Percentiles rank a stretch among this genome's conserved stretches.
These are phyloP conservation scores for Ariopsis seemanni DNA, from an alignment of 2,113 vertebrate species.

Conservation along the genomic window DNA sequence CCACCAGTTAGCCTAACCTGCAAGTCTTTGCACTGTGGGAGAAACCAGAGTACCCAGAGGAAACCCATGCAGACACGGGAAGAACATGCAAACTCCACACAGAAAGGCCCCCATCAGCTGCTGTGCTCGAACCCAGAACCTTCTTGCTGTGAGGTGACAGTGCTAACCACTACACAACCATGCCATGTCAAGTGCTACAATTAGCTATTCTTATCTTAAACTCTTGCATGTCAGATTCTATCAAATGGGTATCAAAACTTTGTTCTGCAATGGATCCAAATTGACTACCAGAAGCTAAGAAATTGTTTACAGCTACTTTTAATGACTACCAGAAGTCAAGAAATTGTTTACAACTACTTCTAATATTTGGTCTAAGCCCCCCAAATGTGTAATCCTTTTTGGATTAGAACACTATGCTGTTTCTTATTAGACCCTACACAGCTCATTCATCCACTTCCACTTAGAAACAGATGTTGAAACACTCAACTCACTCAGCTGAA, in stretches of 20 bases:
- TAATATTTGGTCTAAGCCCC: background rate
- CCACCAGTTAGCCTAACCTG: too few species aligned
- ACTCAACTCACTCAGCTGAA: constrained; percentile 58
- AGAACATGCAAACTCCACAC: too few species aligned
- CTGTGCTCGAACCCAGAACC: too few species aligned
- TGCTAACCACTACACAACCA: too few species aligned
- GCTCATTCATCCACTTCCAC: constrained; percentile 57
- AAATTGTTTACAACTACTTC: constrained; percentile 56
- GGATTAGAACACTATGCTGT: constrained; percentile 66
- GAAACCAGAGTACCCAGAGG: too few species aligned
- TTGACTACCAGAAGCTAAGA: constrained; percentile 65
- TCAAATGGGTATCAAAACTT: background rate
- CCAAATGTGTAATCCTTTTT: constrained; percentile 58
- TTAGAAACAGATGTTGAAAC: constrained; percentile 70
- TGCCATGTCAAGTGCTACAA: too few species aligned
- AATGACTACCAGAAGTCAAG: constrained; percentile 58
- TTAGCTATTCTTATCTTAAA: background rate
- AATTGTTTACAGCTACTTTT: constrained; percentile 56
- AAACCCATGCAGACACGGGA: too few species aligned
- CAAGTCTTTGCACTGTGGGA: too few species aligned
- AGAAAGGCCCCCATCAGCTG: too few species aligned
- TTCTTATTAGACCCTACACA: constrained; percentile 72
- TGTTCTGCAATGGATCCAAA: background rate
- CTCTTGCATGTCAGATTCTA: background rate
- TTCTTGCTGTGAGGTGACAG: too few species aligned